Evolutionary conservation across 2,113 vertebrate species (phyloP).

Genomic region (Apteryx owenii): DNA sequence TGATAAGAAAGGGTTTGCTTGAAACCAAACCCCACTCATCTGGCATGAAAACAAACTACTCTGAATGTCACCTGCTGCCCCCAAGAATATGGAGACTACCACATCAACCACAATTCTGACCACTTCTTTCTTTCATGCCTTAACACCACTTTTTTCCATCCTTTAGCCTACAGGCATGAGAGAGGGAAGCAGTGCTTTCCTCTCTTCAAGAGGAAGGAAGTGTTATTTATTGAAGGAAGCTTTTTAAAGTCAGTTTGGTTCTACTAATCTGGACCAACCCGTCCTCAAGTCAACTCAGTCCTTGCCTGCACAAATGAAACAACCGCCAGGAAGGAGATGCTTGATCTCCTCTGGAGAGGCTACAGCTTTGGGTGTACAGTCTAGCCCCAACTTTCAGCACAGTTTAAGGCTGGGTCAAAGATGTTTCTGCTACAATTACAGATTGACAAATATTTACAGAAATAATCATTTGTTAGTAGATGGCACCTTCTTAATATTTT

Average conservation of each 20-base stretch:
- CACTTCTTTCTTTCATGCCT: neutral
- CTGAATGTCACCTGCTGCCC: neutral
- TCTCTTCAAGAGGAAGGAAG: neutral
- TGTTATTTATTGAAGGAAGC: neutral
- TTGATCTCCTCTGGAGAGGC: neutral
- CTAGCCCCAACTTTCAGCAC: neutral
- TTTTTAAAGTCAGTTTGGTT: neutral
- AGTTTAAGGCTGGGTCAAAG: neutral
- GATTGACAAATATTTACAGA: neutral
- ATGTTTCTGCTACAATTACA: neutral
- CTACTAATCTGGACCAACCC: neutral
- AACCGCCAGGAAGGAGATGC: neutral
- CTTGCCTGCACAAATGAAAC: neutral
- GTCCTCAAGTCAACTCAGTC: neutral
- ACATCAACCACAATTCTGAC: neutral
- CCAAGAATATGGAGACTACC: neutral
- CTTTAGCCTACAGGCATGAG: neutral
- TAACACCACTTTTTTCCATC: neutral
- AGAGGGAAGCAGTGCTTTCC: accelerated
- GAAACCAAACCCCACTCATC: neutral
- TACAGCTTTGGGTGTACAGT: neutral
- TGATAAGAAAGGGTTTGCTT: neutral
- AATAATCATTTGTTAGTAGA: neutral
- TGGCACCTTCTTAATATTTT: neutral
- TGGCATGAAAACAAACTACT: neutral